Percentiles rank a stretch among this genome's conserved stretches.
These are phyloP conservation scores for Cirrhinus mrigala DNA, from an alignment of 2,797 vertebrate species.

Conservation along the genomic window DNA sequence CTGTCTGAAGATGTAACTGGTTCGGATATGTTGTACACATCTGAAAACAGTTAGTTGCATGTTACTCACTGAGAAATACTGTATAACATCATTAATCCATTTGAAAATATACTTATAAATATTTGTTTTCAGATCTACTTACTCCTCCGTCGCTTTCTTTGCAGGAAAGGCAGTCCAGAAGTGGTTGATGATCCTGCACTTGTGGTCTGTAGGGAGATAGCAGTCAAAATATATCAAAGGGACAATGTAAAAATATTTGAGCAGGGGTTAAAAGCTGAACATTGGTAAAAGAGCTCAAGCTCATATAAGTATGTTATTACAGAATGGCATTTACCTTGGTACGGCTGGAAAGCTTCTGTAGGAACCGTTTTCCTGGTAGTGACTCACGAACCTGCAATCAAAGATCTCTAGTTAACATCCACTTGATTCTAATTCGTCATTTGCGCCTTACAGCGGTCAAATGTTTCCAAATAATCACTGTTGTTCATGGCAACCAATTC, in stretches of 20 bases:
- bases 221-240: background rate
- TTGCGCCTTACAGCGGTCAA: too few relatives aligned
- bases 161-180: constrained; percentile 53
- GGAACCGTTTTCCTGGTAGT: constrained; percentile 44
- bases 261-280: background rate
- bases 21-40: constrained; percentile 23
- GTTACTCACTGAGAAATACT: background rate
- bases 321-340: constrained; percentile 65
- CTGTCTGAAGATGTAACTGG: background rate
- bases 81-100: background rate
- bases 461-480: too few relatives aligned
- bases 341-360: constrained; percentile 14
- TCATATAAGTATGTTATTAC: background rate
- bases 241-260: background rate
- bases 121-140: background rate
- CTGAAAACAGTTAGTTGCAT: constrained; percentile 30
- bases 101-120: background rate
- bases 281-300: background rate
- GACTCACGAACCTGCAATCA: constrained; percentile 70
- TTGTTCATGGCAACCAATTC: too few relatives aligned
- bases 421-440: background rate
- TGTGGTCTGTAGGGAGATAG: constrained; percentile 64
- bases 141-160: constrained; percentile 48
- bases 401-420: background rate
- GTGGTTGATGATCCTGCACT: constrained; percentile 60